Percentiles rank a stretch among this genome's conserved stretches.
Conservation (phyloP, 2,888 invertebrate genomes). For the Noctua janthe region DNA sequence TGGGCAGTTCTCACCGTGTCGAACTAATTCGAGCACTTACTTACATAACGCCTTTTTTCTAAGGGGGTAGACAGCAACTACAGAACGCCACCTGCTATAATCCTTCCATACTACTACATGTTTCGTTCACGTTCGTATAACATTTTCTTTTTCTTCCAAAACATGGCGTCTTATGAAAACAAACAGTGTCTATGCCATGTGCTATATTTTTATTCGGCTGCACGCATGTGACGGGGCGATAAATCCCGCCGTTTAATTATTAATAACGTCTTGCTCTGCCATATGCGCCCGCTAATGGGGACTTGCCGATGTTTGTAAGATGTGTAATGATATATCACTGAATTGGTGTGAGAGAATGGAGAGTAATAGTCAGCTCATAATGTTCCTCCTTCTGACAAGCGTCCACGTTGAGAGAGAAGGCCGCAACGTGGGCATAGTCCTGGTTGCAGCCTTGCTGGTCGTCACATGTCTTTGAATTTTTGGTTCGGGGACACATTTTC, state of each 20-base stretch:
- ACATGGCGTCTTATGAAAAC: slow-evolving; percentile 19
- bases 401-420: neutral
- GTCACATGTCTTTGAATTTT: neutral
- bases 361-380: neutral
- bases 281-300: slow-evolving; percentile 69
- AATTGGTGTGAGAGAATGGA: neutral
- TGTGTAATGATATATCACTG: slow-evolving; percentile 23
- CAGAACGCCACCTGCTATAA: too few relatives aligned
- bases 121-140: neutral
- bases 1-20: neutral
- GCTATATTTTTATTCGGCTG: slow-evolving; percentile 46
- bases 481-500: neutral
- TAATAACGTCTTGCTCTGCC: slow-evolving; percentile 69
- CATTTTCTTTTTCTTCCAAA: neutral
- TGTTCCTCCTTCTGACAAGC: too few relatives aligned
- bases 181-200: slow-evolving; percentile 37
- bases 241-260: slow-evolving; percentile 74
- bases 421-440: neutral
- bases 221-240: slow-evolving; percentile 67
- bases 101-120: neutral
- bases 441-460: neutral
- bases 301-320: slow-evolving; percentile 36
- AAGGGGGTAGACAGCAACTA: neutral
- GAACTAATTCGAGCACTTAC: neutral
- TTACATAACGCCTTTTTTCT: neutral